Percentiles rank a stretch among this genome's conserved stretches.
Evolutionary conservation across 2,888 invertebrate genomes (phyloP).

Genomic region (Nebria salina): DNA sequence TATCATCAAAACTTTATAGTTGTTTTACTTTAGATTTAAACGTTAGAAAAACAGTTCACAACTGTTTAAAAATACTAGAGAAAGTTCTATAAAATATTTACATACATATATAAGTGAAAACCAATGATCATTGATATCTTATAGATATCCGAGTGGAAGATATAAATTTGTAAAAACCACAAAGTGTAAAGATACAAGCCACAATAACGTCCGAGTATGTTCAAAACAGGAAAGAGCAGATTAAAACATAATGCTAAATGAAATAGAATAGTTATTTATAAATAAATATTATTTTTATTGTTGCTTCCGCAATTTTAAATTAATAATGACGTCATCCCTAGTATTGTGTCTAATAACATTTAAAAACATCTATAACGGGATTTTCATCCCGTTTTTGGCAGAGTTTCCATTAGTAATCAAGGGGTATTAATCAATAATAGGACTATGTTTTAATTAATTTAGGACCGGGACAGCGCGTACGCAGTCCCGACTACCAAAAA

Average conservation of each 20-base stretch:
- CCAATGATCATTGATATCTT: background rate
- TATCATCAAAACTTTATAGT: no score
- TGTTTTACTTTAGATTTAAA: background rate
- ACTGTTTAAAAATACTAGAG: background rate
- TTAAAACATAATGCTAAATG: background rate
- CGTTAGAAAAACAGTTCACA: background rate
- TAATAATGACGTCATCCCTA: background rate
- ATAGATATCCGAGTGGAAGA: background rate
- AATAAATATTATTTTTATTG: background rate
- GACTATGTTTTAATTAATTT: conserved; percentile 15
- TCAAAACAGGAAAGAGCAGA: background rate
- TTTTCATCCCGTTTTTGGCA: no score
- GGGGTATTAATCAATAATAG: no score
- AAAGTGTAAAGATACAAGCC: background rate
- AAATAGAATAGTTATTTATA: no score
- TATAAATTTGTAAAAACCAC: background rate
- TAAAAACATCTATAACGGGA: no score
- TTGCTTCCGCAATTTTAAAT: background rate
- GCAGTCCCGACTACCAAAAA: conserved; percentile 75
- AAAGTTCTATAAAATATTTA: background rate
- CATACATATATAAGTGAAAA: background rate
- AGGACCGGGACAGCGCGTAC: conserved; percentile 68
- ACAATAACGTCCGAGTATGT: background rate
- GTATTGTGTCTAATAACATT: no score
- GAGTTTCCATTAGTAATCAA: no score